Conservation (phyloP, 2,113 vertebrate genomes). For the Nyctibius bracteatus region DNA sequence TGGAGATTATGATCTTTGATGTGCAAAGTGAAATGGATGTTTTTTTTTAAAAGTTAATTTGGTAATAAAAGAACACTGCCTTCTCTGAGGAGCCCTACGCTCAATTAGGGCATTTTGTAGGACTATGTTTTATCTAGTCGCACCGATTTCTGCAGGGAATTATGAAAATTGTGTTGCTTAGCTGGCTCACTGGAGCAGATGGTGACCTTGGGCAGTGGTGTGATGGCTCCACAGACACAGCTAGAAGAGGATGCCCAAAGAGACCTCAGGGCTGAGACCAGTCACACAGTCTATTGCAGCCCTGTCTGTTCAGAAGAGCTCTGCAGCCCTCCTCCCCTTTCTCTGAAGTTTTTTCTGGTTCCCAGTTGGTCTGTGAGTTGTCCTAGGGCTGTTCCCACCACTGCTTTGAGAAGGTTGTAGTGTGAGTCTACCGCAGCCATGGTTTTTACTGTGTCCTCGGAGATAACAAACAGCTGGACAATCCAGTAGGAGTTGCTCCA, state of each 20-base stretch:
- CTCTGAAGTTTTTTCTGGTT: not conserved
- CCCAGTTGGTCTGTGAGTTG: not conserved
- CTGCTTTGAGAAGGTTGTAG: not conserved
- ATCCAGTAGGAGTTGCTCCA: not conserved
- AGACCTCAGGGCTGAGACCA: not conserved
- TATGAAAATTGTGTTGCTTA: not conserved
- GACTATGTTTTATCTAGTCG: not conserved
- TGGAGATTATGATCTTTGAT: not conserved
- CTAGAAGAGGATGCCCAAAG: not conserved
- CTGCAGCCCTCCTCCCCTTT: not conserved
- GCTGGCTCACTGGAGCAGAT: not conserved
- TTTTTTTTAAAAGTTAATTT: conserved; percentile 18
- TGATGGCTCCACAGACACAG: not conserved
- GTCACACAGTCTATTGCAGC: rapidly evolving
- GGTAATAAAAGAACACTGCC: not conserved
- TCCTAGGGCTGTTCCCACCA: not conserved
- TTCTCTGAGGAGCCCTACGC: rapidly evolving
- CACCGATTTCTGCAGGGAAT: not conserved
- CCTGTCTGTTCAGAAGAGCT: not conserved
- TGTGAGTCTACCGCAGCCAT: not conserved
- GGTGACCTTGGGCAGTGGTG: not conserved
- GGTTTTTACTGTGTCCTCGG: not conserved
- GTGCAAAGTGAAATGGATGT: not conserved
- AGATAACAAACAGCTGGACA: not conserved
- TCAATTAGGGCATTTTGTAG: rapidly evolving